These are phyloP conservation scores for Mesoligia furuncula DNA, from an alignment of 2,888 invertebrate species.

Conservation along the genomic window DNA sequence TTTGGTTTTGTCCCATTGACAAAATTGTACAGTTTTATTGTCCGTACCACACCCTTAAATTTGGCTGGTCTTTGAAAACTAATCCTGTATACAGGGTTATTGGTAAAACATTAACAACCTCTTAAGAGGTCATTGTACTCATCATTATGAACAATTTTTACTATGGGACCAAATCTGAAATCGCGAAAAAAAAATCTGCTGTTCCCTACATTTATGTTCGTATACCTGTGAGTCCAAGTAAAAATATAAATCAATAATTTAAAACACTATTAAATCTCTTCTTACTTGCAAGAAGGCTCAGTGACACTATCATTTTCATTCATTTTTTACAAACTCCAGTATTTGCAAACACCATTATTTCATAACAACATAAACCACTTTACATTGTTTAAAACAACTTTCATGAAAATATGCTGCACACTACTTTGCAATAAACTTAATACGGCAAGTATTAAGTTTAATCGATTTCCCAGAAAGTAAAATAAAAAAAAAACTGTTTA, in stretches of 20 bases:
- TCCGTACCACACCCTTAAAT: no score
- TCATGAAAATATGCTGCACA: neutral
- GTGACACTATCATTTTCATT: conserved; percentile 15
- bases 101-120: no score
- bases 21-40: no score
- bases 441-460: conserved; percentile 1
- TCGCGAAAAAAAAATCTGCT: no score
- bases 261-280: neutral
- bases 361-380: neutral
- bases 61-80: no score
- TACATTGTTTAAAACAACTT: neutral
- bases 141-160: no score
- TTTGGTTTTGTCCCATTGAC: no score
- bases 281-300: conserved; percentile 34
- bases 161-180: no score
- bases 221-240: no score
- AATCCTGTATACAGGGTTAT: no score
- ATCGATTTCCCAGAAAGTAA: conserved; percentile 23
- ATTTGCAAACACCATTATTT: conserved; percentile 9
- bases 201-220: no score
- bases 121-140: no score
- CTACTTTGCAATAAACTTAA: conserved; percentile 13
- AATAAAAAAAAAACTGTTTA: conserved; percentile 34
- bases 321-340: conserved; percentile 1
- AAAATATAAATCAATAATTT: neutral